Evolutionary conservation across 2,888 invertebrate genomes (phyloP).

Genomic region (Rhagonycha fulva): DNA sequence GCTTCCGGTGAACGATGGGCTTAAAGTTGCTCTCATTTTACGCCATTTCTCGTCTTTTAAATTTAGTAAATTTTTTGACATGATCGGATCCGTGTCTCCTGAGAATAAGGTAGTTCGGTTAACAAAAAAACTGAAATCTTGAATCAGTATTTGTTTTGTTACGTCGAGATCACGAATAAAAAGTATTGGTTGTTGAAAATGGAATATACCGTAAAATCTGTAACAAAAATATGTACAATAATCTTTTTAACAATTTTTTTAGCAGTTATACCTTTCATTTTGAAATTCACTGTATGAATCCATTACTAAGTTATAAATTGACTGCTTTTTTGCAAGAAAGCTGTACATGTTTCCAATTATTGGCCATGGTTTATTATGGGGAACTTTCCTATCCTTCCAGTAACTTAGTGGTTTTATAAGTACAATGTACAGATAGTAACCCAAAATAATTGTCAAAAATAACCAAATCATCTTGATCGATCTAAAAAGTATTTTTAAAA

Average conservation of each 20-base stretch:
- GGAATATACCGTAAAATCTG: conserved; percentile 5
- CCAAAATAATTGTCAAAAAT: background rate
- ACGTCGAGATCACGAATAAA: conserved; percentile 32
- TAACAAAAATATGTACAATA: too few relatives aligned
- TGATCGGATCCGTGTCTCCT: conserved; percentile 21
- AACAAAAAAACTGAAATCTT: conserved; percentile 36
- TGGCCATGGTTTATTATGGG: conserved; percentile 25
- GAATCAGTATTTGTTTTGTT: conserved; percentile 33
- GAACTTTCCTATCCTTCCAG: conserved; percentile 9
- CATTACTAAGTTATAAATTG: background rate
- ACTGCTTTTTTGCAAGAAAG: background rate
- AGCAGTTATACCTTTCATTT: background rate
- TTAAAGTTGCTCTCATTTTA: conserved; percentile 20
- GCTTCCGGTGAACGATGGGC: conserved; percentile 23
- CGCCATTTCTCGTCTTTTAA: conserved; percentile 19
- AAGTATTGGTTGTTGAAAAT: conserved; percentile 18
- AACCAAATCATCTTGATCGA: conserved; percentile 3
- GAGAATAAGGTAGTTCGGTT: conserved; percentile 34
- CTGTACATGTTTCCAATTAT: conserved; percentile 33
- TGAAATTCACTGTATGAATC: conserved; percentile 7
- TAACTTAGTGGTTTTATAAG: conserved; percentile 47
- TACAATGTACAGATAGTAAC: conserved; percentile 47
- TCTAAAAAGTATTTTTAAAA: background rate
- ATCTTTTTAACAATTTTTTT: too few relatives aligned
- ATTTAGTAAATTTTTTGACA: conserved; percentile 16